A percentile compares a stretch with the other conserved stretches of the same genome.
phyloP scores from a whole-genome alignment of 2,888 invertebrate genomes.

The Pseudanteris insignis region DNA sequence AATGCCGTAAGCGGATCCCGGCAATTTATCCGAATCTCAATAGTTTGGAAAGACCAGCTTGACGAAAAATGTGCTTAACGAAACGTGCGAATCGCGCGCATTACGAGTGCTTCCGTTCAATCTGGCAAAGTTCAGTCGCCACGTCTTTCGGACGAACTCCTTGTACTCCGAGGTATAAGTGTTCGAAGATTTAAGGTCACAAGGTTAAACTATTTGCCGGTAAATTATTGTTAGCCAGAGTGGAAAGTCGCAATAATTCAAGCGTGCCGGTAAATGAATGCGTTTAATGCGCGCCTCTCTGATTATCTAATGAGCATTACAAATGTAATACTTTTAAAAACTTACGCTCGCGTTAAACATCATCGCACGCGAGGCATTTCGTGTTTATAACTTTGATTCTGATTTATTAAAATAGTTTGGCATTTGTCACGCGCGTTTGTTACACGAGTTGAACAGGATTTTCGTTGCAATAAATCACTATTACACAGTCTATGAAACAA shows the following conservation, averaged over 20 bases:
- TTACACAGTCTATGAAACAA: too few relatives aligned
- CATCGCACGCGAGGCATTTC: constrained; percentile 9
- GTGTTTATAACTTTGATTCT: constrained; percentile 15
- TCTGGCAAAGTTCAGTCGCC: constrained; percentile 16
- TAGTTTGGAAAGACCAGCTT: constrained; percentile 10
- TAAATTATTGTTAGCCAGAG: constrained; percentile 61
- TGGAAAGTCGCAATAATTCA: constrained; percentile 61
- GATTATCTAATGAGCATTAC: constrained; percentile 29
- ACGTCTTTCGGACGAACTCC: constrained; percentile 31
- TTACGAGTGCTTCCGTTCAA: constrained; percentile 29
- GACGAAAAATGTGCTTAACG: constrained; percentile 26
- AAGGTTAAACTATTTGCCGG: constrained; percentile 59
- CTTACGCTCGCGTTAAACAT: constrained; percentile 5
- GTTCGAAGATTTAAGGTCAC: constrained; percentile 51
- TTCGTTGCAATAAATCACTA: too few relatives aligned
- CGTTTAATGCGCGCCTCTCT: constrained; percentile 38
- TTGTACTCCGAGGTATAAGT: constrained; percentile 12
- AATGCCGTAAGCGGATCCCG: too few relatives aligned
- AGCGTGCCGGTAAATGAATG: constrained; percentile 36
- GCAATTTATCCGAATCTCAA: constrained; percentile 14
- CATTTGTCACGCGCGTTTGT: too few relatives aligned
- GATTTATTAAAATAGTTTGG: constrained; percentile 29
- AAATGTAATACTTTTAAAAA: constrained; percentile 23
- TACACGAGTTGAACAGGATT: too few relatives aligned
- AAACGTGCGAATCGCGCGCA: constrained; percentile 25